phyloP scores from a whole-genome alignment of 1,140 invertebrate genomes.

The Platorchestia sp. region DNA sequence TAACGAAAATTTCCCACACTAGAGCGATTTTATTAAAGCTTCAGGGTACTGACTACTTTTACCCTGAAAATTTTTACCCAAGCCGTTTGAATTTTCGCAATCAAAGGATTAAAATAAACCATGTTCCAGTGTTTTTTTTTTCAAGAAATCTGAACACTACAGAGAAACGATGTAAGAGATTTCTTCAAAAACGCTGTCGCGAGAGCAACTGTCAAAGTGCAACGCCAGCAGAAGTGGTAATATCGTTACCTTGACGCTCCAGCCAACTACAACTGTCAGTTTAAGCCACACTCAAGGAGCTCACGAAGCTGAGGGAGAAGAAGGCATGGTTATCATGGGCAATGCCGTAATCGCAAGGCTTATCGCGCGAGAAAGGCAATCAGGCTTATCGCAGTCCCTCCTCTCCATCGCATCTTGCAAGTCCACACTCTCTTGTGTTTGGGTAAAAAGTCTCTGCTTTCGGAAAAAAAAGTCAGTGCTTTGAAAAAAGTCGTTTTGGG shows the following conservation, averaged over 20 bases:
- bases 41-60: too few species aligned
- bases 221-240: not conserved
- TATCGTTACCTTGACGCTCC: not conserved
- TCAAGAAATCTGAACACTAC: not conserved
- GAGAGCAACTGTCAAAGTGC: not conserved
- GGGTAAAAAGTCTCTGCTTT: not conserved
- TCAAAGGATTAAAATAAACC: too few species aligned
- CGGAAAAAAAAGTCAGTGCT: too few species aligned
- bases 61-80: too few species aligned
- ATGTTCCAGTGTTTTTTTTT: too few species aligned
- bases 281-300: not conserved
- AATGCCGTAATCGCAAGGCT: slow-evolving; percentile 20
- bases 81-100: too few species aligned
- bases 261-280: not conserved
- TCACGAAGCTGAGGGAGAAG: not conserved
- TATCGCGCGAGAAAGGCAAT: slow-evolving; percentile 18
- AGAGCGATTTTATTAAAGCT: too few species aligned
- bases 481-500: too few species aligned
- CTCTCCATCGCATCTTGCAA: not conserved
- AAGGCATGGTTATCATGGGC: slow-evolving; percentile 11
- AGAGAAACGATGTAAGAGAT: not conserved
- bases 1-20: too few species aligned
- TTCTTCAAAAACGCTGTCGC: too few species aligned
- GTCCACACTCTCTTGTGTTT: not conserved
- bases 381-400: slow-evolving; percentile 20